Evolutionary conservation across 2,797 vertebrate species (phyloP), one percentile per base, ranked within the genome.

Genomic region (Amblyraja radiata): DNA sequence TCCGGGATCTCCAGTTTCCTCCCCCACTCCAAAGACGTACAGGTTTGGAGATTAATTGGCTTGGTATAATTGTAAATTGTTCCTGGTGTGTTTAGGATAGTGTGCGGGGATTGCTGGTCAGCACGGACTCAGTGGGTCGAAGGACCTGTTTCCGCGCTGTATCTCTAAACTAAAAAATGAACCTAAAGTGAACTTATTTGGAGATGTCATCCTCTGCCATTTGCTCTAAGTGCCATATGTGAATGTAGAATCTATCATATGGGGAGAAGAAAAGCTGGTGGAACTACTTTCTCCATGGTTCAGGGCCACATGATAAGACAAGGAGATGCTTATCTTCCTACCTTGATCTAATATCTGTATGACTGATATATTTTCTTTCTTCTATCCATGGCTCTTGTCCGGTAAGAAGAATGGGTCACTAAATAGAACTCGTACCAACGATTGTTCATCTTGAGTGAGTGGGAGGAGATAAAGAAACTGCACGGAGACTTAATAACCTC

Each of bases 351-450:
- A 36, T 5, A 68, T 68, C 61, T 68, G 16, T 68, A 23, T 88
- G 84, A 65, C 61, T 88, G 4, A 65, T 88, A 32, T 86, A n/a
- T 86, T 86, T 86, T 88, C 84, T 28, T 61, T 86, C n/a, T 32
- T 88, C 18, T n/a, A 65, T 65, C 21, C 2, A n/a, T 88, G n/a
- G 46, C n/a, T 32, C 32, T 88, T 65, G 63, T 63, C 28, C 84
- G 16, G 1, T 21, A 32, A 88, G 61, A 25, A 46, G 81, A 16
- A 88, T 65, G 84, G 61, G 61, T 65, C 61, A 68, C n/a, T 63
- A 61, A 86, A 63, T 86, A n/a, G 54, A 63, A 28, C 58, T 65
- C 14, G 32, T 88, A 65, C 28, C 61, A 65, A 88, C 36, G 61
- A 65, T 65, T 88, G 28, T 65, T 86, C 28, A 86, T 61, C 81